Base-by-base conservation (phyloP, 1,140 invertebrate species). In the Macrobrachium nipponense region DNA sequence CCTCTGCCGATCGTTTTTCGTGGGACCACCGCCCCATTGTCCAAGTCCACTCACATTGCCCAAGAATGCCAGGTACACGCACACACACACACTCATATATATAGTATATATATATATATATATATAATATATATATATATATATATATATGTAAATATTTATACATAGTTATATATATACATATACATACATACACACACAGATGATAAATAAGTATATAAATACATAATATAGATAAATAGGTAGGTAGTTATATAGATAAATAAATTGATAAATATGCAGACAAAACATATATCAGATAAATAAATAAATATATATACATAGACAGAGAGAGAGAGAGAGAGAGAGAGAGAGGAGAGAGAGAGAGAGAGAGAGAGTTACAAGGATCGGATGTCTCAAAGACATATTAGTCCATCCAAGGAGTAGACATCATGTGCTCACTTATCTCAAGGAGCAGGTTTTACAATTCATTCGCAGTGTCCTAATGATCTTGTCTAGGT, bases 181-280 rank as follows among this genome's bases (percentile, higher is more conserved):
- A 36, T 27, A 72, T 11, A 72, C 12, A 72, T 36, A 72, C 12
- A 72, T 36, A 36, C 15, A 72, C 43, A 72, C 6, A 36, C 43
- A 72, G n/a, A 72, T 36, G 36, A 72, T 72, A 72, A 20, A 72
- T 72, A 72, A 20, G 23, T 72, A 72, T 72, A 72, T 72, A 72
- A 20, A 72, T 72, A 72, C 6, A 72, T 36, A 72, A 75, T 5
- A 43, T 5, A 27, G 43, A 75, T 5, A 43, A 11, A 36, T 5
- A 73, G 70, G 12, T 5, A 43, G 36, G 8, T 7, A 73, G 36
- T n/a, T n/a, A 75, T 5, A 43, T 5, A 27, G 43, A 75, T 5
- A 43, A 11, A 36, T 5, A 73, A 15, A 43, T 5, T n/a, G n/a
- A n/a, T n/a, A n/a, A n/a, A n/a, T n/a, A n/a, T n/a, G n/a, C n/a